These are phyloP conservation scores for Sinocyclocheilus grahami DNA, from an alignment of 2,113 vertebrate genomes.

Conservation along the genomic window DNA sequence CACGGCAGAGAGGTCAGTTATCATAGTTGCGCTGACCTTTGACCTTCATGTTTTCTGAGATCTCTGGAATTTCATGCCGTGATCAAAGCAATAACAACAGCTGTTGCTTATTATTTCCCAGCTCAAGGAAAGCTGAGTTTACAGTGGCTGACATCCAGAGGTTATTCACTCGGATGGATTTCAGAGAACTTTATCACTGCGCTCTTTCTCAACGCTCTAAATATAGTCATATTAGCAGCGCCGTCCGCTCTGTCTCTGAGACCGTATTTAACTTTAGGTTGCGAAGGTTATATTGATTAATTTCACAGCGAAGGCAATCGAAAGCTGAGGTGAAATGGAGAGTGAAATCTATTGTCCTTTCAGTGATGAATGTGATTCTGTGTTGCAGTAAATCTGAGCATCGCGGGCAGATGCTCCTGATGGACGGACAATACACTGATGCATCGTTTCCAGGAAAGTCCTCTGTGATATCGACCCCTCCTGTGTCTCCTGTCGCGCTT, in stretches of 20 bases:
- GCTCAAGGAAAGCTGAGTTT: constrained; percentile 39
- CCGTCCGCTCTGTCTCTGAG: not conserved
- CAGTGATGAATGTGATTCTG: not conserved
- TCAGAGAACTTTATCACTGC: constrained; percentile 48
- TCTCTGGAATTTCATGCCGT: constrained; percentile 44
- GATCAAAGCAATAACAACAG: constrained; percentile 56
- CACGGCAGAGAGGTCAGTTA: constrained; percentile 40
- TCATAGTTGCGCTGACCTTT: constrained; percentile 43
- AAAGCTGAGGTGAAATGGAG: not conserved
- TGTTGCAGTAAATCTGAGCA: not conserved
- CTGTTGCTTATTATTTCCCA: constrained; percentile 53
- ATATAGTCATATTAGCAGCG: constrained; percentile 44
- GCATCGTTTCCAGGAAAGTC: not conserved
- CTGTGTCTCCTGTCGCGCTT: not conserved
- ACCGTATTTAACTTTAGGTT: not conserved
- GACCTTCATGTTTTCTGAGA: constrained; percentile 51
- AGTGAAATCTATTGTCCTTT: not conserved
- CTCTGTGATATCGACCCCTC: not conserved
- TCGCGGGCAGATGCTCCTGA: not conserved
- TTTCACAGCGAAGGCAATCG: not conserved
- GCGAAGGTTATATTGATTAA: not conserved
- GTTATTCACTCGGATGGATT: constrained; percentile 39
- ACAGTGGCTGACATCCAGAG: constrained; percentile 40
- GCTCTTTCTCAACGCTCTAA: constrained; percentile 45
- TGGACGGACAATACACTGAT: not conserved